Base-by-base conservation (phyloP, 2,797 vertebrate genomes). In the Siniperca scherzeri region DNA sequence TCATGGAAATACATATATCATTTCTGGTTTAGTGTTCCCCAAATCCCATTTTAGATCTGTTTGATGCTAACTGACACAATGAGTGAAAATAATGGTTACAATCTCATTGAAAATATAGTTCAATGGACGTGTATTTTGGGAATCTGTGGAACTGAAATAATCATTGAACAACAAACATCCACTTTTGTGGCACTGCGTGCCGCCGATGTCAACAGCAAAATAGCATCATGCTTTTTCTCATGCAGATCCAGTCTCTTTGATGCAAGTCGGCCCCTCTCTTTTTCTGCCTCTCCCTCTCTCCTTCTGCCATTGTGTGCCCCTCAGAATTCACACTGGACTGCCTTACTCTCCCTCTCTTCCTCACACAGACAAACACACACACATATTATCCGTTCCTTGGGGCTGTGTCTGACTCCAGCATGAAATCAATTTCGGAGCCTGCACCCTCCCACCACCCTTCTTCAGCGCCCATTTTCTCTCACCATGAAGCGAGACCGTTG, bases 361-460 rank as follows among this genome's bases (percentile, higher is more conserved):
- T 72, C 74, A 52, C 82, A 69, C 56, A 83, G 53, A 85, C 66
- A 86, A 52, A 82, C 59, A 48, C 81, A 69, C 68, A 74, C 52
- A 86, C 80, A 83, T 65, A 87, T 82, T 82, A 87, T 89, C 86
- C 87, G 84, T 89, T 90, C 92, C 88, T 90, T 46, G 30, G 80
- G 88, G 89, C 90, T 88, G 84, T 83, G 89, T 94, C 93, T 93
- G 93, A 94, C 94, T 94, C 90, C 83, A 67, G 88, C 95, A 95
- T 95, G 94, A 95, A 95, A 95, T 95, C 91, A 89, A 95, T 95
- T 95, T 91, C 38, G 60, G 87, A 89, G 87, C 78, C 91, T 65
- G 87, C 87, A 81, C 65, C 87, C 90, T 87, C 89, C 88, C 90
- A 86, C 88, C 81, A 77, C 78, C 86, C 85, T 86, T 86, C 79